These are phyloP conservation scores for Trinorchestia longiramus DNA, from an alignment of 1,140 invertebrate genomes.

Conservation along the genomic window DNA sequence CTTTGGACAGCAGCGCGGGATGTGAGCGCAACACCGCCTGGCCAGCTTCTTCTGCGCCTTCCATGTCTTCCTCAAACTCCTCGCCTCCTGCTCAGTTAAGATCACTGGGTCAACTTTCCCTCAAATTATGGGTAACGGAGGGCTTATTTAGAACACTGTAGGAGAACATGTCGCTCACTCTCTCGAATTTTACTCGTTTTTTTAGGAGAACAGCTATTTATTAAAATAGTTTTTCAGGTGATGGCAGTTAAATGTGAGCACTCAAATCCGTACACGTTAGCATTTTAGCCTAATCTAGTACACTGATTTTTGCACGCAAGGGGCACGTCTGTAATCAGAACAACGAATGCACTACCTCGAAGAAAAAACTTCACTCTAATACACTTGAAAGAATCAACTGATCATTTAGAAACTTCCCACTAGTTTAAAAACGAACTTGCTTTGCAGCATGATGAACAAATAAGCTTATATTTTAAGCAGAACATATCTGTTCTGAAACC, in stretches of 20 bases:
- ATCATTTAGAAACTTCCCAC: no score
- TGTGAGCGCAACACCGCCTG: slow-evolving; percentile 81
- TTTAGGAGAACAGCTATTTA: background rate
- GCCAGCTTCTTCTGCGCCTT: slow-evolving; percentile 80
- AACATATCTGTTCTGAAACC: background rate
- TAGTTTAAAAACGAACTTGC: background rate
- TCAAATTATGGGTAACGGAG: background rate
- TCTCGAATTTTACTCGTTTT: background rate
- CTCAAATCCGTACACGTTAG: background rate
- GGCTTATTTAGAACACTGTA: background rate
- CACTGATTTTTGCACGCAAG: background rate
- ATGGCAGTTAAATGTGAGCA: background rate
- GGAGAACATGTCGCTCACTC: background rate
- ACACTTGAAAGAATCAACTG: no score
- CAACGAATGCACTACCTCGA: background rate
- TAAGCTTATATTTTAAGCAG: background rate
- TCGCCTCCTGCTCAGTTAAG: slow-evolving; percentile 72
- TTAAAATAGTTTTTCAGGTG: background rate
- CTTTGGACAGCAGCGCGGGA: slow-evolving; percentile 84
- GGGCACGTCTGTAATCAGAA: background rate
- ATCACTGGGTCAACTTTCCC: no score
- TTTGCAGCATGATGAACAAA: background rate
- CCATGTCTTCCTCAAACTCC: slow-evolving; percentile 80
- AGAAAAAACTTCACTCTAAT: background rate
- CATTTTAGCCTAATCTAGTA: background rate